Percentiles rank a stretch among this genome's conserved stretches.
phyloP scores from a whole-genome alignment of 23 tunicate species.

The Styela clava region DNA sequence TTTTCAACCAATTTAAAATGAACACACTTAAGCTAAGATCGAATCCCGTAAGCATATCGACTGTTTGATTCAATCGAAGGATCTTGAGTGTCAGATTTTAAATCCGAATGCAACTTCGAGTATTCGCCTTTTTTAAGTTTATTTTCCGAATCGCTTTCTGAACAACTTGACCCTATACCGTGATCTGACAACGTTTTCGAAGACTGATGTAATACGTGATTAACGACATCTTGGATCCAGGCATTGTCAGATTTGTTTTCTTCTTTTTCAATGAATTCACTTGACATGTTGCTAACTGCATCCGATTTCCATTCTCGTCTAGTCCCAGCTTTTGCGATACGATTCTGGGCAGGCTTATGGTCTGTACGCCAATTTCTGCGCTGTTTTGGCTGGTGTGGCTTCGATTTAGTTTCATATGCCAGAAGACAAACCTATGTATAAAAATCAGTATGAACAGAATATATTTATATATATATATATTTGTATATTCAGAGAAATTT shows the following conservation, averaged over 20 bases:
- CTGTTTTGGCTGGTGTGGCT: neutral
- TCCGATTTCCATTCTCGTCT: neutral
- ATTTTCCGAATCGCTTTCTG: neutral
- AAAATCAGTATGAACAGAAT: no score
- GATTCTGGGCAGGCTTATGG: neutral
- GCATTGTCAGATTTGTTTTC: constrained; percentile 18
- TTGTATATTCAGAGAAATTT: no score
- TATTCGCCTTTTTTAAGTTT: neutral
- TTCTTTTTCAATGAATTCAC: neutral
- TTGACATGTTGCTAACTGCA: neutral
- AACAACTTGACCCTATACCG: neutral
- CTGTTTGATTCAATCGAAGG: no score
- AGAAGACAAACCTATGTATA: neutral
- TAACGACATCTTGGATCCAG: constrained; percentile 29
- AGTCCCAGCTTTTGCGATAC: neutral
- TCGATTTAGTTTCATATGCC: neutral
- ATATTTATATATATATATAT: no score
- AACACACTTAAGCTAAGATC: no score
- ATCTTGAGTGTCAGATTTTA: neutral
- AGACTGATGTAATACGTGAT: constrained; percentile 22
- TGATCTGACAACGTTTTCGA: neutral
- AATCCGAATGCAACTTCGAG: neutral
- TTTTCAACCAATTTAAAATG: no score
- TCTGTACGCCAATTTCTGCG: neutral
- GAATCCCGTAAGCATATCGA: no score